Conservation (phyloP, 2,797 vertebrate genomes). For the Oreochromis grahami region DNA sequence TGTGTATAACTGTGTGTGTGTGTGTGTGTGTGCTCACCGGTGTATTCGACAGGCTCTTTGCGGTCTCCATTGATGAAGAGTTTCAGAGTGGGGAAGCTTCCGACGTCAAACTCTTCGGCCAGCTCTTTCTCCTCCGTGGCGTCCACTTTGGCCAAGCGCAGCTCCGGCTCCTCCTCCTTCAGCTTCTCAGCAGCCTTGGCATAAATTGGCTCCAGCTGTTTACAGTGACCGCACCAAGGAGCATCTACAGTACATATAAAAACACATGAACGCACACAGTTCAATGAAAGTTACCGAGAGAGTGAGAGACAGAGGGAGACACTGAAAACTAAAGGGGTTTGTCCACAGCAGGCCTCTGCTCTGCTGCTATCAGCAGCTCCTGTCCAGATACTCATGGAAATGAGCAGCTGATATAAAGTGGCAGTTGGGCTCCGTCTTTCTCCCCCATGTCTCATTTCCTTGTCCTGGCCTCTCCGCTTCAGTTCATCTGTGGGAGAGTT, state of each 20-base stretch:
- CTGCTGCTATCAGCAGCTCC: conserved; percentile 1
- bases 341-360: background rate
- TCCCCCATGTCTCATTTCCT: background rate
- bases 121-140: conserved; percentile 75
- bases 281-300: background rate
- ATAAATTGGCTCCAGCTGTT: conserved; percentile 78
- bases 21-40: conserved; percentile 70
- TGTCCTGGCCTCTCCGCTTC: background rate
- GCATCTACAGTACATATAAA: conserved; percentile 71
- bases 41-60: conserved; percentile 73
- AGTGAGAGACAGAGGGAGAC: background rate
- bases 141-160: conserved; percentile 84
- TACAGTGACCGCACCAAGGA: conserved; percentile 88
- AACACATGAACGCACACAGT: background rate
- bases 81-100: conserved; percentile 80
- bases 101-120: conserved; percentile 76
- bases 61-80: conserved; percentile 83
- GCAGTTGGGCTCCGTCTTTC: conserved; percentile 24
- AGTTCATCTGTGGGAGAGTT: conserved; percentile 58
- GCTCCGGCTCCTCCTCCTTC: conserved; percentile 51
- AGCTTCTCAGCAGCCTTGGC: conserved; percentile 76
- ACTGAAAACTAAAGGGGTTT: background rate
- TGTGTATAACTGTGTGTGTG: background rate
- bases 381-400: conserved; percentile 48
- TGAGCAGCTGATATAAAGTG: conserved; percentile 44